A percentile compares a stretch with the other conserved stretches of the same genome.
Evolutionary conservation across 2,888 invertebrate species (phyloP).

Genomic region (Melinaea menophilus): DNA sequence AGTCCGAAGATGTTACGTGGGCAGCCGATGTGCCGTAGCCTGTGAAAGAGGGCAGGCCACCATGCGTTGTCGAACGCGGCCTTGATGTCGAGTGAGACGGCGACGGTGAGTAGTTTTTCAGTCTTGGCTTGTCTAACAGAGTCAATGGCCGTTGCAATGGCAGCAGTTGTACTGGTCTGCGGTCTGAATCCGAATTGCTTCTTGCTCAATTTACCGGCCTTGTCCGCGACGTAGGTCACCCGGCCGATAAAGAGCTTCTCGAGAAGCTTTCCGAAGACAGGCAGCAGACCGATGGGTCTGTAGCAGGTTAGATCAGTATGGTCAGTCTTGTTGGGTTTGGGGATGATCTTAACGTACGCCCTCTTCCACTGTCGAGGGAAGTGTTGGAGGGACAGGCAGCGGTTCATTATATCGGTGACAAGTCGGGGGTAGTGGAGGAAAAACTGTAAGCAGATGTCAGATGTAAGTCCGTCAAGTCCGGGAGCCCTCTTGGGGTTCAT

Average conservation of each 20-base stretch:
- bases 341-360: slow-evolving; percentile 32
- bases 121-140: slow-evolving; percentile 9
- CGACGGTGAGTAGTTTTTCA: slow-evolving; percentile 10
- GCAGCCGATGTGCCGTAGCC: not conserved
- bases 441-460: not conserved
- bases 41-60: not conserved
- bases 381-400: slow-evolving; percentile 1
- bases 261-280: slow-evolving; percentile 31
- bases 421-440: not conserved
- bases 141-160: slow-evolving; percentile 13
- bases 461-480: not conserved
- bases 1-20: not conserved
- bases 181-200: slow-evolving; percentile 27
- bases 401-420: slow-evolving; percentile 4
- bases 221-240: not conserved
- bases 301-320: slow-evolving; percentile 6
- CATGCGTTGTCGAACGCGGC: not conserved
- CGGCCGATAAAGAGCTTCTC: slow-evolving; percentile 19
- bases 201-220: not conserved
- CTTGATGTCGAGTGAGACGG: slow-evolving; percentile 18
- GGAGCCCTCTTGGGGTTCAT: not conserved
- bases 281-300: not conserved
- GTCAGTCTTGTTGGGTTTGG: slow-evolving; percentile 32
- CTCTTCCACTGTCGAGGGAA: slow-evolving; percentile 13
- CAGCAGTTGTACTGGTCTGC: slow-evolving; percentile 20